Base-by-base conservation (phyloP, 2,888 invertebrate genomes). In the Andrena flavipes region DNA sequence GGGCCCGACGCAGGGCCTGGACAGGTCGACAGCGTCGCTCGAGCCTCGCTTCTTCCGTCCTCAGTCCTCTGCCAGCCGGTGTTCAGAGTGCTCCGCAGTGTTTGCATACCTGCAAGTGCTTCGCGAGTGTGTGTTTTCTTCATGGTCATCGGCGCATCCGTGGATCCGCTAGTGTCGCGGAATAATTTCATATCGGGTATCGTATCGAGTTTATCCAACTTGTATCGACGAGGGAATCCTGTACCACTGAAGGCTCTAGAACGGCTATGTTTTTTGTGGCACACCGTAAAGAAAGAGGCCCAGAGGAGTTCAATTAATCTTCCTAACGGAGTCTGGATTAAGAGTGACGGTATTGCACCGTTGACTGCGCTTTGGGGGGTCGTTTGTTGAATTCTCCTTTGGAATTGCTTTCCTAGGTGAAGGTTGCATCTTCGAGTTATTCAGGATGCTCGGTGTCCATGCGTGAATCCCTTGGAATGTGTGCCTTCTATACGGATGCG, bases 61-160 rank as follows among this genome's bases (percentile, higher is more conserved):
- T 85, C 81, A 85, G 84, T 86, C 29, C 76, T 54, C 59, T 63
- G 29, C 69, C 59, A 77, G 80, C 87, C 84, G 87, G 85, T 79
- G 82, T 68, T 70, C 64, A 62, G 71, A 48, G 7, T 74, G 56
- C 63, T 42, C 42, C 13, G 10, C 3, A 56, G 23, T 56, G 23
- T 7, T 20, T 63, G 42, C 16, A 42, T 20, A 26, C 6, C 48
- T 23, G 23, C 20, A 30, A 35, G 23, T 56, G 42, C 0, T 10
- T 13, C 8, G 48, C 29, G 30, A 7, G 5, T 26, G 64, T 42
- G 70, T 30, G 54, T 29, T 20, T 16, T 29, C 35, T 23, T 7
- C 16, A 49, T n/a, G 7, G n/a, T 68, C 26, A 16, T 49, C 29
- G 3, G 69, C 8, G 30, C 10, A 8, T 26, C 2, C 5, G 20